These are phyloP conservation scores for Periplaneta americana DNA, from an alignment of 1,140 invertebrate species.

Conservation along the genomic window DNA sequence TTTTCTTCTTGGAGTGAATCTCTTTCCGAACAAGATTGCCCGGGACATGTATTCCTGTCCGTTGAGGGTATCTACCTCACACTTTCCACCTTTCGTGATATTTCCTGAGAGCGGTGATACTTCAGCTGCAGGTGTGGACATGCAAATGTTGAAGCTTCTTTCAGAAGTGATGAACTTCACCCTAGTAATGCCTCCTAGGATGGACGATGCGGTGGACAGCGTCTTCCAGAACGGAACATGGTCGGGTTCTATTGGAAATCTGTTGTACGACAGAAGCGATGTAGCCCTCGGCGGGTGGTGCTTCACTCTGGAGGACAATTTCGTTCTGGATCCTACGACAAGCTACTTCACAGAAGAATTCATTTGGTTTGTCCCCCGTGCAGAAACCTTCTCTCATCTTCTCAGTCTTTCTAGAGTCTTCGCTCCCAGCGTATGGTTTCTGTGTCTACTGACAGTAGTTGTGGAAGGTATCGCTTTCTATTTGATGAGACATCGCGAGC, in stretches of 20 bases:
- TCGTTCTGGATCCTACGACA: background rate
- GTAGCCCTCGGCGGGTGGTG: background rate
- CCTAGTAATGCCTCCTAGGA: no score
- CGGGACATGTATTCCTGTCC: background rate
- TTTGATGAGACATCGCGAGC: no score
- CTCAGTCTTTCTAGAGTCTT: background rate
- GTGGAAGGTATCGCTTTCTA: background rate
- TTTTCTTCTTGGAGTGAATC: no score
- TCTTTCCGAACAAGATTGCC: no score
- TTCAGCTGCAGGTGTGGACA: background rate
- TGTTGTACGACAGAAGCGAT: background rate
- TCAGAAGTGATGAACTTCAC: background rate
- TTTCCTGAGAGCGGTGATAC: background rate
- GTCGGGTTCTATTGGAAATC: background rate
- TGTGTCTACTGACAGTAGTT: background rate
- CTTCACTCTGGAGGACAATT: background rate
- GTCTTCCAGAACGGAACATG: background rate
- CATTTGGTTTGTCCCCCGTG: background rate
- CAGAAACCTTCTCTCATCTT: background rate
- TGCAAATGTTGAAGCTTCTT: background rate
- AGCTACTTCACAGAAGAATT: background rate
- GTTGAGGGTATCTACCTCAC: background rate
- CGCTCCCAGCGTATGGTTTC: background rate
- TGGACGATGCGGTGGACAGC: no score
- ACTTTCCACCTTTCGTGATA: background rate